These are phyloP conservation scores for Chlorops oryzae DNA, from an alignment of 1,140 invertebrate species.

Conservation along the genomic window DNA sequence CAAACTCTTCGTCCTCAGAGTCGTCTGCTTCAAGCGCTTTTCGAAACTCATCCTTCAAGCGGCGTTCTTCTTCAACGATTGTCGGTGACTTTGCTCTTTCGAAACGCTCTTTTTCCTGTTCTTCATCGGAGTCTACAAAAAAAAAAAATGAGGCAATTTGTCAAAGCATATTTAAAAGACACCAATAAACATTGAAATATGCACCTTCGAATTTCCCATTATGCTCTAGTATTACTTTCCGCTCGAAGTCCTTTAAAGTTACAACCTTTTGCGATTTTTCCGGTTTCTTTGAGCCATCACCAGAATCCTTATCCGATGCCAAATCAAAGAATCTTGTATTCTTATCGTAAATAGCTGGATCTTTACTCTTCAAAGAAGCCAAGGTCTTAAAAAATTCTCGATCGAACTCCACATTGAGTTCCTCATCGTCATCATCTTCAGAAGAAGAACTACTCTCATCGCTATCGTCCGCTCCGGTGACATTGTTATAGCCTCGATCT, in stretches of 20 bases:
- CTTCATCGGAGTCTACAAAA: slow-evolving; percentile 21
- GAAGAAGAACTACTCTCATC: slow-evolving; percentile 43
- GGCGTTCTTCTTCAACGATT: slow-evolving; percentile 65
- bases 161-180: no score
- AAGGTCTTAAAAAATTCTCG: slow-evolving; percentile 81
- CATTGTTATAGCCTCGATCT: slow-evolving; percentile 62
- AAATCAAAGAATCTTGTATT: slow-evolving; percentile 64
- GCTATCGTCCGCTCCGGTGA: slow-evolving; percentile 47
- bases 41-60: slow-evolving; percentile 63
- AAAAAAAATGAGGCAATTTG: background rate
- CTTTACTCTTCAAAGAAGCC: slow-evolving; percentile 76
- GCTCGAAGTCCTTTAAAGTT: slow-evolving; percentile 73
- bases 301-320: slow-evolving; percentile 33
- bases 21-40: slow-evolving; percentile 51
- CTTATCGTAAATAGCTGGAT: slow-evolving; percentile 81
- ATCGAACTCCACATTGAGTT: slow-evolving; percentile 62
- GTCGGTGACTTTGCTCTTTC: slow-evolving; percentile 45
- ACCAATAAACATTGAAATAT: slow-evolving; percentile 20
- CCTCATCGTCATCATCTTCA: slow-evolving; percentile 60
- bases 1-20: slow-evolving; percentile 52
- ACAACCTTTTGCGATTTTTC: slow-evolving; percentile 56
- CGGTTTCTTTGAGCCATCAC: slow-evolving; percentile 30
- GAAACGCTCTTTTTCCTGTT: slow-evolving; percentile 12
- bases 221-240: slow-evolving; percentile 67
- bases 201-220: slow-evolving; percentile 58